Evolutionary conservation across 2,113 vertebrate genomes (phyloP), one percentile per base, ranked within the genome.

Genomic region (Procavia capensis): DNA sequence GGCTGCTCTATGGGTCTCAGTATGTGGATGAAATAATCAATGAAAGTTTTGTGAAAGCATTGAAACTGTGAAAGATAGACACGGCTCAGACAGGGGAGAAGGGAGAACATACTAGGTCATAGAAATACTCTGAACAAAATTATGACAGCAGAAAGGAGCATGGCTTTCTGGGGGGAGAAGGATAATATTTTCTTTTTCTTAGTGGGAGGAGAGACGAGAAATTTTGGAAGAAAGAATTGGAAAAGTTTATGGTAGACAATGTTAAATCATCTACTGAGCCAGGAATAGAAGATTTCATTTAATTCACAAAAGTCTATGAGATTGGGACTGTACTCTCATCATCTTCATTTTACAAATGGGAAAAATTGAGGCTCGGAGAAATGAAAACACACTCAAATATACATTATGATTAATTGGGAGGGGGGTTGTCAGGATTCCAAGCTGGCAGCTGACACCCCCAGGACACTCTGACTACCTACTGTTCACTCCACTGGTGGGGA

Each of bases 251-350:
- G 47, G 36, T 50, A 59, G 63, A 86, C 91, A 92, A 87, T 22
- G 57, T 74, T 63, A 84, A 85, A 81, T 75, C 25, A 61, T n/a
- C 97, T 74, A 8, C 13, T 68, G 45, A 92, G 47, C 34, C 57
- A 85, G 36, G 36, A 85, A 29, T 7, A 75, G 41, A 43, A 80
- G 54, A 75, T 57, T 22, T 90, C 9, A 11, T 63, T 68, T 57
- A 50, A 83, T 43, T 91, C 36, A 86, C 29, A 47, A 39, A 91
- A 36, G 8, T 76, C 39, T 88, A n/a, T 90, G 57, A 84, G 50
- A 63, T 7, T 41, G 19, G 34, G 64, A 70, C 57, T 59, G 64
- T 9, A 36, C 6, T 39, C 8, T 57, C 57, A 50, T 0, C 61
- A n/a, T 64, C 22, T 36, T 63, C 64, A 68, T 87, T 79, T 74